Base-by-base conservation (phyloP, 2,797 vertebrate genomes). In the Allobates femoralis region DNA sequence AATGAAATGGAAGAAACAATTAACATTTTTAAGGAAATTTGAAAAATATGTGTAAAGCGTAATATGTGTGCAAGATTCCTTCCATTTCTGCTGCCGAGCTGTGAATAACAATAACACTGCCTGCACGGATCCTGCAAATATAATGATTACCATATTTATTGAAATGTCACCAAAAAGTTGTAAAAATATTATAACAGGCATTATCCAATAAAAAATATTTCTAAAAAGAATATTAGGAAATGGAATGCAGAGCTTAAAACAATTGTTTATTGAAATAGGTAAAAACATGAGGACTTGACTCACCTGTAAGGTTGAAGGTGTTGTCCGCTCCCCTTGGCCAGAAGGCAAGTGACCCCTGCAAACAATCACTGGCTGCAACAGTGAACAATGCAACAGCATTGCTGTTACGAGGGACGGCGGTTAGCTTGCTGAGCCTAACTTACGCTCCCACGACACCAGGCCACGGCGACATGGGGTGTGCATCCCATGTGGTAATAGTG, bases 71-170 rank as follows among this genome's bases (percentile, higher is more conserved):
- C 4, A 50, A 74, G 3, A 74, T 74, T 74, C 41, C 41, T 74
- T 74, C 41, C 69, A 74, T 50, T 12, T 50, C 69, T 74, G 23
- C 69, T 74, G 21, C 69, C 8, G 32, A 37, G 66, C 66, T 37
- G 66, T 46, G 41, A 11, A 71, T 37, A 71, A 74, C 23, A 74
- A 74, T 74, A 74, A 74, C 41, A 26, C 67, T n/a, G 41, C 12
- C 69, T 26, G 69, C 34, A 41, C 16, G 6, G 69, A 46, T n/a
- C 26, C 69, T 74, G 23, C 34, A 41, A n/a, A 46, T 50, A 50
- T 74, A 74, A 74, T 74, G 37, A 74, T 26, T 74, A 19, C 69
- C 69, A 74, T 74, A 74, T 74, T 74, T 50, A 50, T 14, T 74
- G 69, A 50, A 74, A 26, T 74, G 21, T 74, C 23, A 74, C 69